Base-by-base conservation (phyloP, 1,140 invertebrate species). In the Rhynchophorus ferrugineus region DNA sequence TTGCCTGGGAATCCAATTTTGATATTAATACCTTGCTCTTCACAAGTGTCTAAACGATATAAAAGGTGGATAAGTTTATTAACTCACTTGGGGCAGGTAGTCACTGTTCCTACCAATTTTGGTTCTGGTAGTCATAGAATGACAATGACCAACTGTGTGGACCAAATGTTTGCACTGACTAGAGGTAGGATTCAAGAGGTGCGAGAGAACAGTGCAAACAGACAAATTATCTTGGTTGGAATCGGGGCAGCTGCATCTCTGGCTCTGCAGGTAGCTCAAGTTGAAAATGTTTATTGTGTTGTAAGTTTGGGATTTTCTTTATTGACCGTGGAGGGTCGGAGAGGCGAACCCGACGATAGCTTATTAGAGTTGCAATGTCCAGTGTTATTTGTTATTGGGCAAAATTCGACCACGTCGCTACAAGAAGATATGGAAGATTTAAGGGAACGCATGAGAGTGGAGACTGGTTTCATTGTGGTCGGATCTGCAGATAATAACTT, bases 241-340 rank as follows among this genome's bases (percentile, higher is more conserved):
- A 85, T 88, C 65, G 83, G 85, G 61, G 76, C 80, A 38, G 87
- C 85, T 8, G 78, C 85, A 33, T 73, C 86, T 0, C 68, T 91
- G 21, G 87, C 87, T 14, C 73, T 80, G 51, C 82, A 85, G 70
- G 71, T 82, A 9, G 78, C 78, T 16, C 73, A 81, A 58, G 69
- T 80, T 49, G 81, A 83, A 57, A 72, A 75, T 20, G 81, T 91
- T n/a, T 76, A 78, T 6, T 86, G 84, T 43, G 78, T 89, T 16
- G 74, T 91, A 7, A 89, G 85, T 66, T 72, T 91, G 29, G 89
- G 89, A 0, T 91, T 91, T 68, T 87, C 88, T 1, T 75, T 87
- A 47, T 76, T 78, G 47, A 87, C 86, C 1, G 77, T 84, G 0
- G 82, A 84, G 54, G 88, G 87, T 2, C 78, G 76, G 56, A 68